Evolutionary conservation across 2,113 vertebrate genomes (phyloP), one percentile per base, ranked within the genome.

Genomic region (Lethenteron camtschaticum): DNA sequence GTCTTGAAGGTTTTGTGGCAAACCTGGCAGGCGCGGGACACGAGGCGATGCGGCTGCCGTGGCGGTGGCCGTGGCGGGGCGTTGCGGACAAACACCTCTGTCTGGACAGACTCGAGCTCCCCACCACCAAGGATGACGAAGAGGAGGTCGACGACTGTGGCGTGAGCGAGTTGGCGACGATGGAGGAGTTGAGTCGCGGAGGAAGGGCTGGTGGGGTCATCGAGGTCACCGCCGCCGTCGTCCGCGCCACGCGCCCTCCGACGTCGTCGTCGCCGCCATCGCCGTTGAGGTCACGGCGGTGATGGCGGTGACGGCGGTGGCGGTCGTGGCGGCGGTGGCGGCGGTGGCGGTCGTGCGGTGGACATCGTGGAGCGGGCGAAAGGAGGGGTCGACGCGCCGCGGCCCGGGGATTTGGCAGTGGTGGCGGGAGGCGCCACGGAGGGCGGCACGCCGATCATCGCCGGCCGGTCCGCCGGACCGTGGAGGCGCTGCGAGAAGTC

Each of bases 401-500:
- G 24, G 24, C n/a, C n/a, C n/a, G 9, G n/a, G 63, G 24, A 16
- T n/a, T 24, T 16, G 59, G 59, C 13, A 4, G 63, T 10, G 63
- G 10, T 11, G 63, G n/a, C 24, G 63, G n/a, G 24, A 24, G n/a
- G 24, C 9, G n/a, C 9, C 24, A 24, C 9, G 9, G n/a, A 16
- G n/a, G 63, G 11, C 9, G 63, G 24, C 63, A 10, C 24, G 63
- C n/a, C 24, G 9, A 24, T 16, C n/a, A 11, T 9, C 9, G 63
- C n/a, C 9, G 9, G n/a, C 9, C 9, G n/a, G 63, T 24, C n/a
- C 10, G 63, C 63, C 2, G 10, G 63, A 9, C 24, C 10, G n/a
- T 66, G n/a, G n/a, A 66, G 10, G 8, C 63, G 63, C 63, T 11
- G 63, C n/a, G 63, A 66, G 63, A 66, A 66, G 24, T 66, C 63